Evolutionary conservation across 2,888 invertebrate species (phyloP).

Genomic region (Tetanocera ferruginea): DNA sequence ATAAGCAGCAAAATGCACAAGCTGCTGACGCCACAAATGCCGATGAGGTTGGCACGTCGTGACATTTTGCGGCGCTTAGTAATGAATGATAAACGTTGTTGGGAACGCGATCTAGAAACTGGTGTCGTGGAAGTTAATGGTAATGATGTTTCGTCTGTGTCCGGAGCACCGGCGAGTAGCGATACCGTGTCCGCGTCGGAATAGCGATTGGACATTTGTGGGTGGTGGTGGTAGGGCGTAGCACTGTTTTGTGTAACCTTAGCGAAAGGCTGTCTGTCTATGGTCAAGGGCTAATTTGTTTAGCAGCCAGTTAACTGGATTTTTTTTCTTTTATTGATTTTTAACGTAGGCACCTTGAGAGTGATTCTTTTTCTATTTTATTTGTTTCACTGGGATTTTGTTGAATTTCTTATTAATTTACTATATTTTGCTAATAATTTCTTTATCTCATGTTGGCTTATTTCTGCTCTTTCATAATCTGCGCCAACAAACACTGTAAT

Average conservation of each 20-base stretch:
- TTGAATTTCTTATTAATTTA: neutral
- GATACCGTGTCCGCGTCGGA: constrained; percentile 55
- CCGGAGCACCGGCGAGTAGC: constrained; percentile 55
- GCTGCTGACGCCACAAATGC: constrained; percentile 69
- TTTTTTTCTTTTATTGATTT: constrained; percentile 18
- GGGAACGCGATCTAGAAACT: constrained; percentile 57
- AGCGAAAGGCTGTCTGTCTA: neutral
- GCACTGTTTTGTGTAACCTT: neutral
- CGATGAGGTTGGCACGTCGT: constrained; percentile 68
- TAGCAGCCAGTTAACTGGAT: neutral
- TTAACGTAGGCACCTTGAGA: neutral
- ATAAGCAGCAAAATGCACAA: constrained; percentile 69
- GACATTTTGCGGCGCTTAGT: constrained; percentile 67
- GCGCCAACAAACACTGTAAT: too few relatives aligned
- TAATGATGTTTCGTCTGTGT: constrained; percentile 5
- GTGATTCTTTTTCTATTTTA: neutral
- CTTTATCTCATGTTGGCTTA: neutral
- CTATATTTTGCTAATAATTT: neutral
- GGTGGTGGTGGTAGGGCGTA: neutral
- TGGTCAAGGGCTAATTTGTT: neutral
- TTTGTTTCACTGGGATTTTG: neutral
- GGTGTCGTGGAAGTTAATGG: constrained; percentile 23
- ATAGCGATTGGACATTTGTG: constrained; percentile 14
- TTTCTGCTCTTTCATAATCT: neutral
- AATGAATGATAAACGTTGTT: constrained; percentile 58